phyloP scores from a whole-genome alignment of 2,888 invertebrate genomes.

The Bugula neritina region DNA sequence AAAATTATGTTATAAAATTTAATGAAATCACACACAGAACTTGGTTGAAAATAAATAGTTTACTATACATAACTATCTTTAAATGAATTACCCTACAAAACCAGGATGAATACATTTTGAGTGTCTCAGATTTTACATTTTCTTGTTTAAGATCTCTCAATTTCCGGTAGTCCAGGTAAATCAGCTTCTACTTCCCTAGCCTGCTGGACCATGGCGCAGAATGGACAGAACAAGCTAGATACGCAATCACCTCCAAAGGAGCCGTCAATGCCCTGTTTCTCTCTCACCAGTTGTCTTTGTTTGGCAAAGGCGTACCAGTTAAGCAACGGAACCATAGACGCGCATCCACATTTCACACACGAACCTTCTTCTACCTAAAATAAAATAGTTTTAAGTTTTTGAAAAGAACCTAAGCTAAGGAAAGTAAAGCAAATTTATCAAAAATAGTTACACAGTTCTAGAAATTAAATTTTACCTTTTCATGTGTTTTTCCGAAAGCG shows the following conservation, averaged over 20 bases:
- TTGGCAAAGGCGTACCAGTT: slow-evolving; percentile 9
- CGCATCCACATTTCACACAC: slow-evolving; percentile 7
- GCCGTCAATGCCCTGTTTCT: slow-evolving; percentile 17
- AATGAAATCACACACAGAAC: too few species aligned
- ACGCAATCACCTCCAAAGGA: slow-evolving; percentile 5
- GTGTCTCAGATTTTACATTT: too few species aligned
- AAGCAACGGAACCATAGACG: not conserved
- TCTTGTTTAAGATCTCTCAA: not conserved
- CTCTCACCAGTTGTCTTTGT: slow-evolving; percentile 11
- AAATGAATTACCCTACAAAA: too few species aligned
- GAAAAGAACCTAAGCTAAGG: too few species aligned
- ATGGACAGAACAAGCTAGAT: not conserved
- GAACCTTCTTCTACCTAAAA: slow-evolving; percentile 35
- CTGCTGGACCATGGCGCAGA: not conserved
- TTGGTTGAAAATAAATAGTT: too few species aligned
- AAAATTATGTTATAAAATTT: too few species aligned
- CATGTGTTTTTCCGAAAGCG: slow-evolving; percentile 42
- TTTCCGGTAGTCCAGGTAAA: slow-evolving; percentile 10
- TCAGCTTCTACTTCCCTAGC: slow-evolving; percentile 15
- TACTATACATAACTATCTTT: too few species aligned
- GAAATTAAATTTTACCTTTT: too few species aligned
- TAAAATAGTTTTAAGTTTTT: slow-evolving; percentile 29
- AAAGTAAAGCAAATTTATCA: too few species aligned
- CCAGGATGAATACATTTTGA: too few species aligned
- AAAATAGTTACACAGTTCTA: too few species aligned